phyloP scores from a whole-genome alignment of 2,888 invertebrate genomes.

The Agonopterix heracliana region DNA sequence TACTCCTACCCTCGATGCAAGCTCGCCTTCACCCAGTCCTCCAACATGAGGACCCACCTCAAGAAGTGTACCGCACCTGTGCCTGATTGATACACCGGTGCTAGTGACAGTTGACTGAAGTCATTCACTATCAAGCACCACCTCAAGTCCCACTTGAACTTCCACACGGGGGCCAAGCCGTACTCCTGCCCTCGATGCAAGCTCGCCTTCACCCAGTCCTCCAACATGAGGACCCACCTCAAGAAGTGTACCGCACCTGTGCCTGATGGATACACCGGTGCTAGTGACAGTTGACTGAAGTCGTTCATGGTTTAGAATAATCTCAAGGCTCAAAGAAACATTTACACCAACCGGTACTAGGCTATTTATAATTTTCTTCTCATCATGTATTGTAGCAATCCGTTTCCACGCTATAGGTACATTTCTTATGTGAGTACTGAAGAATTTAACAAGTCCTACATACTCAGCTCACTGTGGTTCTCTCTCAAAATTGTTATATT shows the following conservation, averaged over 20 bases:
- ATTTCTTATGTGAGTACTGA: too few relatives aligned
- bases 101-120: background rate
- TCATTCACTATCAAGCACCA: constrained; percentile 47
- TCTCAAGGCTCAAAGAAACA: too few relatives aligned
- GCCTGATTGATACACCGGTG: constrained; percentile 1
- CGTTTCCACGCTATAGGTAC: too few relatives aligned
- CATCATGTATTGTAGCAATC: too few relatives aligned
- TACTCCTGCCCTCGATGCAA: constrained; percentile 80
- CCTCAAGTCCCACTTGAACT: constrained; percentile 88
- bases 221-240: constrained; percentile 90
- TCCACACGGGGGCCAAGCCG: constrained; percentile 89
- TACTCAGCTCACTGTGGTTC: too few relatives aligned
- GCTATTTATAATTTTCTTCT: too few relatives aligned
- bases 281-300: background rate
- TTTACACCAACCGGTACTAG: too few relatives aligned
- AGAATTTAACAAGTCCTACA: too few relatives aligned
- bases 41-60: constrained; percentile 90
- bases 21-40: constrained; percentile 88
- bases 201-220: constrained; percentile 88
- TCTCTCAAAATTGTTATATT: too few relatives aligned
- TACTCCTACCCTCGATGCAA: constrained; percentile 80
- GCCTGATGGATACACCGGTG: constrained; percentile 1
- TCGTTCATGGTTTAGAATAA: too few relatives aligned
- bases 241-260: constrained; percentile 80
- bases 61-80: constrained; percentile 80